Evolutionary conservation across 2,888 invertebrate genomes (phyloP).

Genomic region (Sinelater perroti): DNA sequence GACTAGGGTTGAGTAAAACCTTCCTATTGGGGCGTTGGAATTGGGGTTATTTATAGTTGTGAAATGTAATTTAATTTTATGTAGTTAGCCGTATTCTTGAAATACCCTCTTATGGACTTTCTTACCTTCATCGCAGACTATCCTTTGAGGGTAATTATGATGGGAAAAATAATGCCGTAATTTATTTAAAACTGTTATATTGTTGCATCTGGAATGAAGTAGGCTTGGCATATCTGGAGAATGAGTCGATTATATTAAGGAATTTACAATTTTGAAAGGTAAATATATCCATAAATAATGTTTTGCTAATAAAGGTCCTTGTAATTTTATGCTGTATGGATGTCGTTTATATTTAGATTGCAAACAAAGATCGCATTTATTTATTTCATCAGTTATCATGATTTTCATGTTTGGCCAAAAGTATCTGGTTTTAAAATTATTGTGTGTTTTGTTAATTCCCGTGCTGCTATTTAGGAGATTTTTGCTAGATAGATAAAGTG

Average conservation of each 20-base stretch:
- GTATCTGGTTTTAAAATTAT: constrained; percentile 27
- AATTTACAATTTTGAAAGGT: constrained; percentile 20
- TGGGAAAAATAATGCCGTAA: constrained; percentile 20
- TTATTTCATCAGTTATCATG: constrained; percentile 33
- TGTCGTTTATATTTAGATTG: constrained; percentile 34
- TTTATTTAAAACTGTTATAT: constrained; percentile 17
- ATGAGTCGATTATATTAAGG: constrained; percentile 33
- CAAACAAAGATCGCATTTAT: constrained; percentile 18
- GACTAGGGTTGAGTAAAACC: constrained; percentile 29
- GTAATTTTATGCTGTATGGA: constrained; percentile 21
- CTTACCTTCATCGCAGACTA: constrained; percentile 28
- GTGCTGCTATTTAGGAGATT: constrained; percentile 35
- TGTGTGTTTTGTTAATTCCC: constrained; percentile 36
- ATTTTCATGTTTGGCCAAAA: constrained; percentile 37
- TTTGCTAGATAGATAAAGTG: constrained; percentile 25
- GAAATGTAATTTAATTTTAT: constrained; percentile 29
- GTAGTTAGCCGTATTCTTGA: constrained; percentile 16
- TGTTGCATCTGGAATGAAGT: constrained; percentile 14
- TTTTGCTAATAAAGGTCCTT: constrained; percentile 29
- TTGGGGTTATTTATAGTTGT: constrained; percentile 25
- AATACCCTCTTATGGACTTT: constrained; percentile 32
- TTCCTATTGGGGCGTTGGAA: constrained; percentile 27
- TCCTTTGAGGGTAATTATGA: constrained; percentile 13
- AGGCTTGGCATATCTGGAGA: constrained; percentile 26
- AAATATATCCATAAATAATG: constrained; percentile 35